These are phyloP conservation scores for Malurus leucopterus DNA, from an alignment of 2,797 vertebrate genomes.

Conservation along the genomic window DNA sequence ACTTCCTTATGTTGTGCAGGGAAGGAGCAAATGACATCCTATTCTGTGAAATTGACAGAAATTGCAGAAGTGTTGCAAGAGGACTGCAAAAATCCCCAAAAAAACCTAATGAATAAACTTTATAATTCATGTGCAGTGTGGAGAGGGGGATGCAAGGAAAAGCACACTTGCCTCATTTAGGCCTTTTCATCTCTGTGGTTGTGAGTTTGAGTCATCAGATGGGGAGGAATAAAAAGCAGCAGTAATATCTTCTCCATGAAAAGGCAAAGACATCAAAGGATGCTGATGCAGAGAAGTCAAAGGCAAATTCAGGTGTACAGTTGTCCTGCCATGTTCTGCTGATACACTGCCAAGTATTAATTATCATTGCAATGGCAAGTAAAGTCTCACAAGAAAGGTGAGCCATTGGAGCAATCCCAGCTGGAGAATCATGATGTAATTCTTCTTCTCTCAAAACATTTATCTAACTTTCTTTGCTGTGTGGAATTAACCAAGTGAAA, in stretches of 20 bases:
- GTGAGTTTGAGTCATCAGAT: constrained; percentile 46
- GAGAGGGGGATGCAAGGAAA: constrained; percentile 22
- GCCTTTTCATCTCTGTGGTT: constrained; percentile 36
- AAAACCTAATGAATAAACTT: constrained; percentile 17
- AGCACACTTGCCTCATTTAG: constrained; percentile 41
- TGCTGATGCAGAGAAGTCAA: neutral
- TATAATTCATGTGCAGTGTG: neutral
- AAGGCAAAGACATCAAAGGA: constrained; percentile 1
- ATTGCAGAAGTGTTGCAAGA: neutral
- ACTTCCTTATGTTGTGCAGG: neutral
- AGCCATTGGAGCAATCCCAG: neutral
- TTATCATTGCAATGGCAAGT: neutral
- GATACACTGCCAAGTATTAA: neutral
- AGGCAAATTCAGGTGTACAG: neutral
- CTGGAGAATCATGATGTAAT: neutral
- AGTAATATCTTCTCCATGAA: constrained; percentile 1
- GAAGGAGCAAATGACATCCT: neutral
- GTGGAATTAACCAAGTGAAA: neutral
- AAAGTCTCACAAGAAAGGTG: neutral
- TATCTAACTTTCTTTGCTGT: neutral
- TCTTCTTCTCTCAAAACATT: neutral
- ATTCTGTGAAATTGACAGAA: neutral
- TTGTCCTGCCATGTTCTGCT: neutral
- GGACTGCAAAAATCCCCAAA: neutral
- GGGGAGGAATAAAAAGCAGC: constrained; percentile 35